phyloP scores from a whole-genome alignment of 2,888 invertebrate species.

The Ganaspis brasiliensis region DNA sequence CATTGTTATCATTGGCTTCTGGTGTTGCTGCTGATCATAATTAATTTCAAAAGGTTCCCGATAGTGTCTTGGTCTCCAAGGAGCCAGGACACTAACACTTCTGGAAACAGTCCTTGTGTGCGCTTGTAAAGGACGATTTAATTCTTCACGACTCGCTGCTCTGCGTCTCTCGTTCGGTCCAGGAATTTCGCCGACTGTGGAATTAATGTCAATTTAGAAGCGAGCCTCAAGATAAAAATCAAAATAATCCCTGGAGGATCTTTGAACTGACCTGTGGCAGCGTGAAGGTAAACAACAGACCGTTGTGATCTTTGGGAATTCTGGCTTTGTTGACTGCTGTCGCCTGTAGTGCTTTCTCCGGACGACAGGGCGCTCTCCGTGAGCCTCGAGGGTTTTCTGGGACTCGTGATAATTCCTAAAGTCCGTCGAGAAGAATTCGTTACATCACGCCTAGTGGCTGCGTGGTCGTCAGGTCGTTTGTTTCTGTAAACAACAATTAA shows the following conservation, averaged over 20 bases:
- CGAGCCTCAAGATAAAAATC: not conserved
- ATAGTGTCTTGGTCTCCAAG: constrained; percentile 90
- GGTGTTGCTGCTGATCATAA: constrained; percentile 83
- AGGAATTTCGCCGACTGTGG: constrained; percentile 90
- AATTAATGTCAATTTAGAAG: not conserved
- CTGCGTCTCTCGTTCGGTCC: constrained; percentile 86
- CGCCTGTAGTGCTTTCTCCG: constrained; percentile 80
- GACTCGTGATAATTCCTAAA: constrained; percentile 71
- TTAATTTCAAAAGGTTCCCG: constrained; percentile 89
- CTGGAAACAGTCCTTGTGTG: constrained; percentile 88
- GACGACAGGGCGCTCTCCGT: constrained; percentile 78
- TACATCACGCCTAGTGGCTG: constrained; percentile 72
- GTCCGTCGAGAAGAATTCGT: constrained; percentile 74
- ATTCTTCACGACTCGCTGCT: constrained; percentile 88
- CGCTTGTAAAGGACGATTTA: constrained; percentile 84
- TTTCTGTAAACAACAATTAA: constrained; percentile 60
- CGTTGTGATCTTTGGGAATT: constrained; percentile 85
- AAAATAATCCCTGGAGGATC: too few relatives aligned
- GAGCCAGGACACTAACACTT: constrained; percentile 91
- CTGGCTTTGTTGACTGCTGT: constrained; percentile 86
- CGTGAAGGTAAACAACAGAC: constrained; percentile 92
- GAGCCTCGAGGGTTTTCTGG: constrained; percentile 76
- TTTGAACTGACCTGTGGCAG: constrained; percentile 89
- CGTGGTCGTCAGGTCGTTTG: constrained; percentile 75
- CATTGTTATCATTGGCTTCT: constrained; percentile 76